These are phyloP conservation scores for Chelonus insularis DNA, from an alignment of 1,140 invertebrate species.

Conservation along the genomic window DNA sequence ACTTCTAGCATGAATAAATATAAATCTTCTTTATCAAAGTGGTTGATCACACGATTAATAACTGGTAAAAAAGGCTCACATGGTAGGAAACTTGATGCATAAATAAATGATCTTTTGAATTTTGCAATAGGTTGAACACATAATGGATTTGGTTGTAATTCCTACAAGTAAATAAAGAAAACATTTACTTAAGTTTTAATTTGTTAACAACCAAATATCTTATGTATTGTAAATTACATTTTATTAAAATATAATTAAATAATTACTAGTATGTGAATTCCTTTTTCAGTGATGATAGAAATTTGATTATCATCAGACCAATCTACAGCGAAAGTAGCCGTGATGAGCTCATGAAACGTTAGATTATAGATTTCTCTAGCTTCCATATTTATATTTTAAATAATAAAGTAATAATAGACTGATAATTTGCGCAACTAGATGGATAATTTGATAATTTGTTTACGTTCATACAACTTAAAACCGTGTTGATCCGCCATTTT, in stretches of 20 bases:
- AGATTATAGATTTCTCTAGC: constrained; percentile 48
- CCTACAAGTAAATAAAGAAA: constrained; percentile 36
- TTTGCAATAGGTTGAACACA: constrained; percentile 39
- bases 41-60: constrained; percentile 37
- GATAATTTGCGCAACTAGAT: background rate
- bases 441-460: background rate
- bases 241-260: background rate
- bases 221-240: too few relatives aligned
- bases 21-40: constrained; percentile 41
- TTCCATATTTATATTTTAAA: constrained; percentile 30
- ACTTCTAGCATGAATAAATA: constrained; percentile 46
- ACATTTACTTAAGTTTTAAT: too few relatives aligned
- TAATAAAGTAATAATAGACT: background rate
- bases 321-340: constrained; percentile 41
- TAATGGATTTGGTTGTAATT: constrained; percentile 47
- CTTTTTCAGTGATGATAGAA: constrained; percentile 49
- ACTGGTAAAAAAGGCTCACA: constrained; percentile 31
- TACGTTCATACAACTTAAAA: too few relatives aligned
- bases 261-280: constrained; percentile 54
- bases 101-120: constrained; percentile 47
- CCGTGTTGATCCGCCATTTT: too few relatives aligned
- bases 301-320: constrained; percentile 56
- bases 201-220: too few relatives aligned
- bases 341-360: constrained; percentile 42
- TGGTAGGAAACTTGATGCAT: constrained; percentile 42